Evolutionary conservation across 2,113 vertebrate genomes (phyloP), one percentile per base, ranked within the genome.

Genomic region (Dissostichus mawsoni): DNA sequence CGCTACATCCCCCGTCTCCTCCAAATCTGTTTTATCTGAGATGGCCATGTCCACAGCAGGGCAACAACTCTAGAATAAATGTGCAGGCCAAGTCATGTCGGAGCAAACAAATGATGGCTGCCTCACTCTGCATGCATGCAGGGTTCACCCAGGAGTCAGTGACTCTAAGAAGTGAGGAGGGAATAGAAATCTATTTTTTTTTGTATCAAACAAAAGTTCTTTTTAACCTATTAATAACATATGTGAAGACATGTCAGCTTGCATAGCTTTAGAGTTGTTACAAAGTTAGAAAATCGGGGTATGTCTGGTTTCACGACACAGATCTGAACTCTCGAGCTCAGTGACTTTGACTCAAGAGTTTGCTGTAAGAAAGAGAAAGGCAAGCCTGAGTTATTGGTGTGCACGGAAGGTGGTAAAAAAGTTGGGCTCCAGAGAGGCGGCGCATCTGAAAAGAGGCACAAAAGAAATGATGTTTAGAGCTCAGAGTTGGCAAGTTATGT

Each of bases 81-180:
- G 45, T 77, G 56, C 59, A 29, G 2, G 81, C 83, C 84, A 90
- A 84, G 79, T 75, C 53, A 66, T 64, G 63, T 74, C 36, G 14
- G 69, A 76, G 80, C 67, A 33, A 63, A 74, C 74, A 83, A 84
- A 82, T 74, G 64, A 81, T 64, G 7, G 45, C 72, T 85, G 81
- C 58, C 69, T 90, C n/a, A 3, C 29, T 41, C 58, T 66, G 82
- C 58, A 47, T 81, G 74, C 51, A 51, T 48, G 59, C 58, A 65
- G 65, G 74, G 74, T 86, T 87, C 70, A 83, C 10, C 81, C 63
- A 74, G 73, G 45, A 86, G 82, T 78, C 86, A 55, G 33, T 5
- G 4, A 48, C 5, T 80, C 65, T 41, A 51, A 51, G 36, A 80
- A 45, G 52, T 11, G 53, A 74, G 1, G 44, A 66, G 18, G 20